phyloP scores from a whole-genome alignment of 2,797 vertebrate genomes.

The Diplodus sargus region DNA sequence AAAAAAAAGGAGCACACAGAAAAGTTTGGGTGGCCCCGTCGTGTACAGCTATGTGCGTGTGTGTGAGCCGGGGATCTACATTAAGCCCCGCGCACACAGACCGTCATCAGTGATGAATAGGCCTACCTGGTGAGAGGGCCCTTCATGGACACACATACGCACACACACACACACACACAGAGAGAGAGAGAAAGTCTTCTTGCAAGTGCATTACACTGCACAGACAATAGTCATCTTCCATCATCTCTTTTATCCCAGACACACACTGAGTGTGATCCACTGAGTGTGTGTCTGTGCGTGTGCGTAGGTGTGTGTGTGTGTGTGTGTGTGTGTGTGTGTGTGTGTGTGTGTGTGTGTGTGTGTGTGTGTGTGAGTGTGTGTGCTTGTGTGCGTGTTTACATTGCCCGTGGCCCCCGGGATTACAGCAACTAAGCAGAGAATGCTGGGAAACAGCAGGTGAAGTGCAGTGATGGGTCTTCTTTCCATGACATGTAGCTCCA shows the following conservation, averaged over 20 bases:
- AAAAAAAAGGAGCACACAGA: conserved; percentile 43
- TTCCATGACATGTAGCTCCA: conserved; percentile 42
- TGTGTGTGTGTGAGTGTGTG: too few relatives aligned
- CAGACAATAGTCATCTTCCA: conserved; percentile 57
- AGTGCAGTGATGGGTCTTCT: conserved; percentile 39
- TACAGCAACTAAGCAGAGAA: conserved; percentile 58
- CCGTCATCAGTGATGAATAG: conserved; percentile 67
- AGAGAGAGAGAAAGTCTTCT: conserved; percentile 7
- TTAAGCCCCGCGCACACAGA: conserved; percentile 60
- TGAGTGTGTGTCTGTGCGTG: background rate
- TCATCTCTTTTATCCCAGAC: conserved; percentile 44
- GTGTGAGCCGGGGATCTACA: conserved; percentile 50
- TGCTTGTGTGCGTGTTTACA: conserved; percentile 49
- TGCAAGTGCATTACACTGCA: conserved; percentile 60
- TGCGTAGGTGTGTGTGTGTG: too few relatives aligned
- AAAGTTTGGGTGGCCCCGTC: conserved; percentile 66
- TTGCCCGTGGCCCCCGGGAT: conserved; percentile 53
- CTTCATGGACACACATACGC: conserved; percentile 37
- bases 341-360: too few relatives aligned
- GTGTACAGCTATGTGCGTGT: conserved; percentile 40
- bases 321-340: background rate
- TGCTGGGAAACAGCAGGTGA: conserved; percentile 71
- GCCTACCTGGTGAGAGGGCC: conserved; percentile 61
- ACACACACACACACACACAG: conserved; percentile 23
- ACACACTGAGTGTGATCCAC: conserved; percentile 41